Conservation (phyloP, 30 jellyfish, hydroid and myxozoan genomes). For the Catostylus mosaicus region DNA sequence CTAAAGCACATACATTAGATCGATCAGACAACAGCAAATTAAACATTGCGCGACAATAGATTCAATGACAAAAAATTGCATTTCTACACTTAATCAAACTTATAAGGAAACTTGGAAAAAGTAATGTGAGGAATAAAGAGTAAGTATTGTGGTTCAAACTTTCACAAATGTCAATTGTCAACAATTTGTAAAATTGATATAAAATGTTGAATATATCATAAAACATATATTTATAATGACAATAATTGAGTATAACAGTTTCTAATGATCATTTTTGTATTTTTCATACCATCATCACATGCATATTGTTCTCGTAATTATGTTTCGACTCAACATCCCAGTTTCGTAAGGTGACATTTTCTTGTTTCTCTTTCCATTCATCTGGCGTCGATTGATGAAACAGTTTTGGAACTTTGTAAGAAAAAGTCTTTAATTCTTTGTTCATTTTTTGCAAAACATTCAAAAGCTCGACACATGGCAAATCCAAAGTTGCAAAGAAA, state of each 20-base stretch:
- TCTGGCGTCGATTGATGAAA: slow-evolving; percentile 65
- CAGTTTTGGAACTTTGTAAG: slow-evolving; percentile 74
- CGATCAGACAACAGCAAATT: no score
- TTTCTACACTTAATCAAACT: no score
- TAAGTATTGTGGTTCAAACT: no score
- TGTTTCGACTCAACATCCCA: slow-evolving; percentile 95
- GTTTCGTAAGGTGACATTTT: slow-evolving; percentile 65
- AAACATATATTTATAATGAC: background rate
- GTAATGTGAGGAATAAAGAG: no score
- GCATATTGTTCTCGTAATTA: slow-evolving; percentile 72
- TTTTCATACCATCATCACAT: slow-evolving; percentile 57
- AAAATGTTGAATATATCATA: background rate
- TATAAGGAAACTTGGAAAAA: no score
- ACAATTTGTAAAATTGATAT: no score
- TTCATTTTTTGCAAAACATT: slow-evolving; percentile 62
- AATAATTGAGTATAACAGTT: no score
- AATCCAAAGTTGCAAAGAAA: slow-evolving; percentile 67
- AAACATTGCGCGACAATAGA: no score
- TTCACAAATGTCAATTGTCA: no score
- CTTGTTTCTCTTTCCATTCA: slow-evolving; percentile 55
- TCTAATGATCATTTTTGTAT: no score
- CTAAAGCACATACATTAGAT: slow-evolving; percentile 17
- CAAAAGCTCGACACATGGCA: slow-evolving; percentile 63
- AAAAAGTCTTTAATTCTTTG: slow-evolving; percentile 41
- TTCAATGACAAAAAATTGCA: no score